Evolutionary conservation across 2,113 vertebrate genomes (phyloP).

Genomic region (Suricata suricatta): DNA sequence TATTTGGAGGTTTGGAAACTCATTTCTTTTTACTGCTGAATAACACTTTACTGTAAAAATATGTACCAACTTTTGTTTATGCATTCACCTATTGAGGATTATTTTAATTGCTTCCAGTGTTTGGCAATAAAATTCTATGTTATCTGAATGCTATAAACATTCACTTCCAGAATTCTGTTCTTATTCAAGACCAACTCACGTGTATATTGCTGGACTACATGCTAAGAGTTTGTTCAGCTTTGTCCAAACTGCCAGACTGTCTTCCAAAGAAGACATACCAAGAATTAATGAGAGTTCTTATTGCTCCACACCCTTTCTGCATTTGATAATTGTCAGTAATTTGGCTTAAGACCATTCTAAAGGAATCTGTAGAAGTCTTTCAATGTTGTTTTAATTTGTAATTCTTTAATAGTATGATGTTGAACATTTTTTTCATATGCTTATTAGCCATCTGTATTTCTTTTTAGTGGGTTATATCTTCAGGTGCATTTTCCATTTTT

Average conservation of each 20-base stretch:
- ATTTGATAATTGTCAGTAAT: not conserved
- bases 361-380: not conserved
- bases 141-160: not conserved
- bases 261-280: not conserved
- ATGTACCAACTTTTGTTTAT: not conserved
- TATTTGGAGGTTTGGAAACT: not conserved
- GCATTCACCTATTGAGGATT: not conserved
- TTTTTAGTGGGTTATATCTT: too few relatives aligned
- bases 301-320: not conserved
- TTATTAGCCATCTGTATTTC: not conserved
- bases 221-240: not conserved
- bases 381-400: not conserved
- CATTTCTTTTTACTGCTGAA: not conserved
- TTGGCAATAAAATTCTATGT: too few relatives aligned
- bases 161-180: not conserved
- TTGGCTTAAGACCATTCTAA: not conserved
- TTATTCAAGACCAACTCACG: not conserved
- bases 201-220: not conserved
- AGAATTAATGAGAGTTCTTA: not conserved
- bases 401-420: not conserved
- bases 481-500: not conserved
- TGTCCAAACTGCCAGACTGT: not conserved
- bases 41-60: not conserved
- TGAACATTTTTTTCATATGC: not conserved
- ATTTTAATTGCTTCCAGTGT: not conserved